phyloP scores from a whole-genome alignment of 2,113 vertebrate species.

The Poeciliopsis prolifica region DNA sequence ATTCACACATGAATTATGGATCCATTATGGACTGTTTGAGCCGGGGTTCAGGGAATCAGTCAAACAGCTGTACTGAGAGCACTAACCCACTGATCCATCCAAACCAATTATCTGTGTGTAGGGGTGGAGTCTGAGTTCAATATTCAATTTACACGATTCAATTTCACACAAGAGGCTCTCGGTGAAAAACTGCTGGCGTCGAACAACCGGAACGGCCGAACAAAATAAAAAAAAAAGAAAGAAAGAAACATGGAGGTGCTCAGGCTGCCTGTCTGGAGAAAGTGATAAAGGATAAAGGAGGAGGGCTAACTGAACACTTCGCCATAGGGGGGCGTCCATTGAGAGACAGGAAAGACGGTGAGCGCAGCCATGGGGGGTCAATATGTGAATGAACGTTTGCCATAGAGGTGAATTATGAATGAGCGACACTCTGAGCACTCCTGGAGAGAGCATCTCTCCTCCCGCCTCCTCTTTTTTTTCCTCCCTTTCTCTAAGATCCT shows the following conservation, averaged over 20 bases:
- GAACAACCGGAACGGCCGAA: slow-evolving; percentile 24
- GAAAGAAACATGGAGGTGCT: neutral
- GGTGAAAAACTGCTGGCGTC: slow-evolving; percentile 21
- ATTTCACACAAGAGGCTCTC: slow-evolving; percentile 41
- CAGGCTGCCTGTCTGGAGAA: slow-evolving; percentile 36
- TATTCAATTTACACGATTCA: slow-evolving; percentile 74
- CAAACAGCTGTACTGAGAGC: slow-evolving; percentile 59
- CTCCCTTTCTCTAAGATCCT: slow-evolving; percentile 30
- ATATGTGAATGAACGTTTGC: slow-evolving; percentile 78
- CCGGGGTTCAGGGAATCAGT: slow-evolving; percentile 52
- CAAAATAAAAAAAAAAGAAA: neutral
- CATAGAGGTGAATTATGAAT: slow-evolving; percentile 80
- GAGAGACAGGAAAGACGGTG: slow-evolving; percentile 66
- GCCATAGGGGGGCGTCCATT: slow-evolving; percentile 67
- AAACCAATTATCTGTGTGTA: slow-evolving; percentile 69
- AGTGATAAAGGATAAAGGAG: slow-evolving; percentile 51
- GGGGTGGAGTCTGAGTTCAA: slow-evolving; percentile 65
- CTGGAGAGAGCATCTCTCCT: slow-evolving; percentile 65
- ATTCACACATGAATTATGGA: slow-evolving; percentile 70
- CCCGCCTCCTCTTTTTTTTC: slow-evolving; percentile 31
- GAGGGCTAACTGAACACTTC: slow-evolving; percentile 43
- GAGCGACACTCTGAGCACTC: slow-evolving; percentile 73
- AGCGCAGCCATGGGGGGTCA: slow-evolving; percentile 76
- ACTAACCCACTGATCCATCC: slow-evolving; percentile 67
- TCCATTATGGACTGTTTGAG: slow-evolving; percentile 62